Evolutionary conservation across 2,888 invertebrate species (phyloP), one percentile per base, ranked within the genome.

Genomic region (Coronaproctus castanopsis): DNA sequence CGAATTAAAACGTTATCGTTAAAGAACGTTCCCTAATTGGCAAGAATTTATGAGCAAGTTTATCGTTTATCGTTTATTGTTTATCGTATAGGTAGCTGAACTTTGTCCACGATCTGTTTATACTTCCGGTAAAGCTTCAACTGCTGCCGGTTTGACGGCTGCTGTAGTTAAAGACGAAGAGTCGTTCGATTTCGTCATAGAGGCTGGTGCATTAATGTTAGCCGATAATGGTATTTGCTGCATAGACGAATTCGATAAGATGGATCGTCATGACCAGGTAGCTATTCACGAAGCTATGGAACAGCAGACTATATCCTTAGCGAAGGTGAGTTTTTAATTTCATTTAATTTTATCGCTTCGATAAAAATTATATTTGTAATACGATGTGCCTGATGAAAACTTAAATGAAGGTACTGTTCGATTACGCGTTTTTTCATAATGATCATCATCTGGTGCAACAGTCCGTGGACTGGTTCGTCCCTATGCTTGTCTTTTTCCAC

Each of bases 201-300:
- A 98, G 76, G 98, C 97, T 5, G 98, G 97, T n/a, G 98, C 98
- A 0, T 75, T 98, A 24, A 97, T 99, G 97, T 77, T 99, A 68
- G 98, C 98, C 0, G 98, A 99, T 73, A 96, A 96, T 70, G 93
- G 96, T 3, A 88, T 97, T 54, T 97, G 97, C 68, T 97, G 97
- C 70, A 98, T 98, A 67, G 98, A 98, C 69, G 98, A 99, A 75
- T 98, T 99, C 73, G 98, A 99, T 73, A 98, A 99, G 75, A 99
- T 99, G 98, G 97, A 98, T 71, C 80, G 80, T 0, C 80, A 82
- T 55, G 98, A 98, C 78, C 97, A 98, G 73, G 95, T 98, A 3
- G 97, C 98, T 54, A 99, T 98, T 66, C 98, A 99, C 76, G 98
- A 98, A 75, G 98, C 98, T 2, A 98, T 98, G 98, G 98, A 98